Conservation (phyloP, 2,113 vertebrate species). For the Chascanopsetta lugubris region DNA sequence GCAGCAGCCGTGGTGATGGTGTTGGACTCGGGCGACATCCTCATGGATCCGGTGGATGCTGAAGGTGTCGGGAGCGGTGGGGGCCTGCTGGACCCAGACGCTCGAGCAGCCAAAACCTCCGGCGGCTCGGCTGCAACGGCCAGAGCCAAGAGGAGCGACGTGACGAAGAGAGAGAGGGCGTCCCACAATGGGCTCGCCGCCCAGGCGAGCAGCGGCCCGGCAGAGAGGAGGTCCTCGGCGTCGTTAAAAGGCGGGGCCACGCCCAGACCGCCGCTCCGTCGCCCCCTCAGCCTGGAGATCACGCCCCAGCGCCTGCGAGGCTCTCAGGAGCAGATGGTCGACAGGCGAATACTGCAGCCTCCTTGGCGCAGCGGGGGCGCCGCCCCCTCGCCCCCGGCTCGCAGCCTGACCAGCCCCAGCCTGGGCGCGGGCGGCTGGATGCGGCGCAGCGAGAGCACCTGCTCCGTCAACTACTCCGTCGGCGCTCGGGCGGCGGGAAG, state of each 20-base stretch:
- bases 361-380: constrained; percentile 75
- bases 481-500: constrained; percentile 38
- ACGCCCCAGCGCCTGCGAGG: constrained; percentile 55
- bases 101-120: constrained; percentile 35
- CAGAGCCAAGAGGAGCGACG: constrained; percentile 37
- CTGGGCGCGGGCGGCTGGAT: constrained; percentile 76
- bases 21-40: constrained; percentile 83
- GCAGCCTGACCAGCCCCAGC: constrained; percentile 78
- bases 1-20: constrained; percentile 83
- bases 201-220: constrained; percentile 53
- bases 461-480: constrained; percentile 75
- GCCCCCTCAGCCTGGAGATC: constrained; percentile 72
- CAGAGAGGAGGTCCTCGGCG: constrained; percentile 7
- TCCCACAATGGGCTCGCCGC: constrained; percentile 70
- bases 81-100: constrained; percentile 51
- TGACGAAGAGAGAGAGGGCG: constrained; percentile 57
- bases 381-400: constrained; percentile 69
- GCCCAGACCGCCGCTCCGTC: constrained; percentile 36
- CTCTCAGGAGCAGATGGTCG: constrained; percentile 47
- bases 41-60: constrained; percentile 79
- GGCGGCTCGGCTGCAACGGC: background rate
- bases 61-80: constrained; percentile 46
- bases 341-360: constrained; percentile 65
- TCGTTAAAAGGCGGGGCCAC: background rate
- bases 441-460: constrained; percentile 84